Conservation (phyloP, 2,113 vertebrate genomes). For the Upupa epops region DNA sequence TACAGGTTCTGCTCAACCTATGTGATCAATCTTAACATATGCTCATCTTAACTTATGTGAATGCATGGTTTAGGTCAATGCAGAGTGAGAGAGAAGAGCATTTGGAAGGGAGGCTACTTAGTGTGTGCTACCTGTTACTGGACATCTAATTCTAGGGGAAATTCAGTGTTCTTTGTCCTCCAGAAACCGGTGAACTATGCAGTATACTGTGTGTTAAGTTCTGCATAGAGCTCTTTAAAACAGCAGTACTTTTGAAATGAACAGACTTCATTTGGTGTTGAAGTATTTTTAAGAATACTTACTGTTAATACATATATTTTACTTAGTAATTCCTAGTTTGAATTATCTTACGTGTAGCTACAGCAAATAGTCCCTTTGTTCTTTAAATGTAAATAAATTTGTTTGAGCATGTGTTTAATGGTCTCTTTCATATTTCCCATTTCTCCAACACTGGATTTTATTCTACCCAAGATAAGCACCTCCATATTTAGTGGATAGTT, state of each 20-base stretch:
- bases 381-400: slow-evolving; percentile 41
- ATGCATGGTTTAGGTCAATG: background rate
- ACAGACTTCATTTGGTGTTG: background rate
- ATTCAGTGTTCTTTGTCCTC: background rate
- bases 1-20: background rate
- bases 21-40: background rate
- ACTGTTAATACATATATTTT: background rate
- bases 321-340: background rate
- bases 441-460: background rate
- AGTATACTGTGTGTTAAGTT: background rate
- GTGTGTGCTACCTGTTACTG: background rate
- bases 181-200: background rate
- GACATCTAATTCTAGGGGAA: background rate
- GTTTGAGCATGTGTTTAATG: slow-evolving; percentile 33
- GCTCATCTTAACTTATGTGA: too few species aligned
- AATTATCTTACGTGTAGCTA: slow-evolving; percentile 7
- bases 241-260: background rate
- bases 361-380: background rate
- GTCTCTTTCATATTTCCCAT: slow-evolving; percentile 24
- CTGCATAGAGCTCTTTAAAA: background rate
- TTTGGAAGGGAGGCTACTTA: background rate
- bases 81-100: fast-evolving
- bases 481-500: background rate
- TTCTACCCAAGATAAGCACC: background rate
- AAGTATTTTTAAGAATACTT: background rate